Percentiles rank a stretch among this genome's conserved stretches.
These are phyloP conservation scores for Carduelis carduelis DNA, from an alignment of 2,797 vertebrate species.

Conservation along the genomic window DNA sequence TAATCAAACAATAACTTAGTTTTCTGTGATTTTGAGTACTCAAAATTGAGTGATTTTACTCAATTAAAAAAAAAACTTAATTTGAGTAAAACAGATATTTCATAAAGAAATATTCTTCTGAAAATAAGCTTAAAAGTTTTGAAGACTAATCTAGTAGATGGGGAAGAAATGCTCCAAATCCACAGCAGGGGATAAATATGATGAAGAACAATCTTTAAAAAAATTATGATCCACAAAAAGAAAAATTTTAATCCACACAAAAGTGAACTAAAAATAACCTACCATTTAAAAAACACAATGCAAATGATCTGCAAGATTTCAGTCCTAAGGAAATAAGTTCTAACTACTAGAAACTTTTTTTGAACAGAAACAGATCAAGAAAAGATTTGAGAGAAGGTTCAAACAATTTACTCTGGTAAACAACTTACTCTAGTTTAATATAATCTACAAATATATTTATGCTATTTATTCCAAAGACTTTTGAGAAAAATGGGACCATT, in stretches of 20 bases:
- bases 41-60: neutral
- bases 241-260: neutral
- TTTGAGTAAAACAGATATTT: neutral
- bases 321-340: neutral
- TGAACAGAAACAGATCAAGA: neutral
- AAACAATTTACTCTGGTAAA: neutral
- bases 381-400: neutral
- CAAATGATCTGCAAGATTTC: neutral
- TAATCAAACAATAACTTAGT: neutral
- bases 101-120: neutral
- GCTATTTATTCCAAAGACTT: neutral
- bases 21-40: neutral
- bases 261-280: neutral
- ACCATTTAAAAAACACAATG: neutral
- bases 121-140: neutral
- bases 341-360: neutral
- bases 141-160: neutral
- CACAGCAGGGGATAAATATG: fast-evolving
- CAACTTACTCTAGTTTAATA: neutral
- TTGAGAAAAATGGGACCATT: neutral
- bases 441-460: neutral
- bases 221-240: neutral
- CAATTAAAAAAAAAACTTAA: neutral
- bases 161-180: neutral
- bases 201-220: neutral